Base-by-base conservation (phyloP, 2,888 invertebrate species). In the Leptura quadrifasciata region DNA sequence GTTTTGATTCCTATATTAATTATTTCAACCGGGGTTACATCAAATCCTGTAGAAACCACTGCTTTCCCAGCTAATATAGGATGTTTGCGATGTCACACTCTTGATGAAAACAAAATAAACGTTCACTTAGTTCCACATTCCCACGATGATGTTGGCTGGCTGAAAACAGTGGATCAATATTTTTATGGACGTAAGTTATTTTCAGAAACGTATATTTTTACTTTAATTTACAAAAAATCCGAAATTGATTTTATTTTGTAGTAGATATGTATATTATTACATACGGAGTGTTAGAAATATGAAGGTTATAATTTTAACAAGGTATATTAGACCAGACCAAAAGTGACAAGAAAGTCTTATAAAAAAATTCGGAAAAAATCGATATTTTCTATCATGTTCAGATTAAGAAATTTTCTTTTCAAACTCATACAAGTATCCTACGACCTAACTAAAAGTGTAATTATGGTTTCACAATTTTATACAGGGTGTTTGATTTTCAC, bases 111-210 rank as follows among this genome's bases (percentile, higher is more conserved):
- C 20, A 77, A 61, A 73, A 87, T 97, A 15, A 97, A 96, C 85
- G 94, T 97, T 0, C 97, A 97, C 86, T 89, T 97, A 0, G 91
- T 94, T 0, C 91, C 95, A 0, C 96, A 96, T 85, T 94, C 95
- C 0, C 96, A 96, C 86, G 95, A 96, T 90, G 96, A 96, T 86
- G 95, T 95, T 0, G 96, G 96, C 1, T 96, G 96, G 96, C 90
- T 96, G 60, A 95, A 95, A 88, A 96, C 96, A 0, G 94, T 95
- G 3, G 96, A 96, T 84, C 94, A 96, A 85, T 96, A 96, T 85
- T 96, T 93, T 82, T 94, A 92, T 85, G 94, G 94, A 83, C 91
- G 93, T 93, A 81, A 71, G 71, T 71, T 17, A 9, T 15, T 4
- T 17, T 52, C 9, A 52, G 52, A 52, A 52, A 52, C 2, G 15